These are phyloP conservation scores for Mesodorylaimus sp. DNA, from an alignment of 2,888 invertebrate species.

Conservation along the genomic window DNA sequence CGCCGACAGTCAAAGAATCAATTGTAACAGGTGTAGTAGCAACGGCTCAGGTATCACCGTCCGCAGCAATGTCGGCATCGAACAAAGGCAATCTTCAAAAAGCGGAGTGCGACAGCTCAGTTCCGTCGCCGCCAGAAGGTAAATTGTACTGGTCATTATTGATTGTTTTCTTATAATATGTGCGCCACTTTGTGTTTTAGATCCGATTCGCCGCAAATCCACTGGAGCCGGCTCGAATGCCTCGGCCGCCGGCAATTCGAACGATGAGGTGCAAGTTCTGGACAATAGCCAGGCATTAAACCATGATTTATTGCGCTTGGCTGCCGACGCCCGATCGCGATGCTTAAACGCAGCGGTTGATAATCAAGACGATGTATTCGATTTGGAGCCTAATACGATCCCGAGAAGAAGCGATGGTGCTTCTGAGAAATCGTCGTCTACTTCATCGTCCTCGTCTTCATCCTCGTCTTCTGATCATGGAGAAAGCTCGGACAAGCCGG, in stretches of 20 bases:
- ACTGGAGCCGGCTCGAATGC: no score
- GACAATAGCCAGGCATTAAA: background rate
- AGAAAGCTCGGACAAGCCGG: no score
- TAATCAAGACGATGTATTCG: background rate
- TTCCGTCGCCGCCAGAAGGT: constrained; percentile 19
- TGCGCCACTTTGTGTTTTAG: background rate
- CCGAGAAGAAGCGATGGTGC: no score
- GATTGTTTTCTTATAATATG: background rate
- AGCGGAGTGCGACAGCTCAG: constrained; percentile 23
- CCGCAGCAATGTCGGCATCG: background rate
- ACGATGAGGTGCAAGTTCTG: no score
- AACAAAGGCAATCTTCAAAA: background rate
- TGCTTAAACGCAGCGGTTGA: background rate
- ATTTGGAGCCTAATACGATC: background rate
- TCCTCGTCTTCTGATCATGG: no score
- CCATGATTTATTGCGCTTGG: background rate
- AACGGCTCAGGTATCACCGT: background rate
- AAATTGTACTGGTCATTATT: background rate
- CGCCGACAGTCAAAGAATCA: background rate
- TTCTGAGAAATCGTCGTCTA: no score
- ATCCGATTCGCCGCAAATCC: background rate
- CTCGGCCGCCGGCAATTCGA: no score
- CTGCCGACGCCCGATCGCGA: background rate
- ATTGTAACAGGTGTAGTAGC: background rate
- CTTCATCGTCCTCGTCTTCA: no score